phyloP scores from a whole-genome alignment of 2,113 vertebrate genomes.

The Plecturocebus donacophilus region DNA sequence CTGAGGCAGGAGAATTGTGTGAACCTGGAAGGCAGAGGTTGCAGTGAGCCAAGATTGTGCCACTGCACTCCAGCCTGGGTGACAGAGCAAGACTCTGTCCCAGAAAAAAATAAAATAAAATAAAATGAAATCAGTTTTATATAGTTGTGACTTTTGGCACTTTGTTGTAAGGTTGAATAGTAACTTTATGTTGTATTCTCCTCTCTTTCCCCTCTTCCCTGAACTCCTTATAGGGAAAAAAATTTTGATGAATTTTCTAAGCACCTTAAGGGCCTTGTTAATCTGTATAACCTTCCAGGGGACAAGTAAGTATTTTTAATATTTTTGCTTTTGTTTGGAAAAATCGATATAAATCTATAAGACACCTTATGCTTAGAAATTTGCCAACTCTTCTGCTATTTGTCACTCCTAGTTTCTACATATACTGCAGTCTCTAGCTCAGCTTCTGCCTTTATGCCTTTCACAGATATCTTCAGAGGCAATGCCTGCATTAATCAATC shows the following conservation, averaged over 20 bases:
- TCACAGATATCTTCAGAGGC: conserved; percentile 7
- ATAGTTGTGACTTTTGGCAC: not conserved
- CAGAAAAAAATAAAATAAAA: too few relatives aligned
- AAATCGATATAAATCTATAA: not conserved
- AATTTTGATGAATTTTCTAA: conserved; percentile 99
- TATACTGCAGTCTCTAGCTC: not conserved
- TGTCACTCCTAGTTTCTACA: conserved; percentile 27
- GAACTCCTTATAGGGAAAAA: conserved; percentile 90
- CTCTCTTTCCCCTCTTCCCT: not conserved
- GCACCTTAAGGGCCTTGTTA: conserved; percentile 97
- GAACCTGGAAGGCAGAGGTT: too few relatives aligned
- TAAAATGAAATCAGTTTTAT: conserved; percentile 30
- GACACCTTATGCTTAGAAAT: conserved; percentile 35
- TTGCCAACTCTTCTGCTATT: not conserved
- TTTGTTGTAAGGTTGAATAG: conserved; percentile 6
- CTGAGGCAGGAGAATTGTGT: too few relatives aligned
- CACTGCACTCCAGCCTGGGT: too few relatives aligned
- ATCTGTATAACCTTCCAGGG: conserved; percentile 96
- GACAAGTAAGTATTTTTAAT: conserved; percentile 91
- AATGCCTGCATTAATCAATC: not conserved
- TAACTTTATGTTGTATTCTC: conserved; percentile 55
- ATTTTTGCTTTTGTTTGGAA: not conserved
- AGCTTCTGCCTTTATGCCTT: not conserved
- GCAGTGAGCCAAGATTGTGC: too few relatives aligned
- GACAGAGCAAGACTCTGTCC: too few relatives aligned